Evolutionary conservation across 1,140 invertebrate genomes (phyloP), one percentile per base, ranked within the genome.

Genomic region (Pectinophora gossypiella): DNA sequence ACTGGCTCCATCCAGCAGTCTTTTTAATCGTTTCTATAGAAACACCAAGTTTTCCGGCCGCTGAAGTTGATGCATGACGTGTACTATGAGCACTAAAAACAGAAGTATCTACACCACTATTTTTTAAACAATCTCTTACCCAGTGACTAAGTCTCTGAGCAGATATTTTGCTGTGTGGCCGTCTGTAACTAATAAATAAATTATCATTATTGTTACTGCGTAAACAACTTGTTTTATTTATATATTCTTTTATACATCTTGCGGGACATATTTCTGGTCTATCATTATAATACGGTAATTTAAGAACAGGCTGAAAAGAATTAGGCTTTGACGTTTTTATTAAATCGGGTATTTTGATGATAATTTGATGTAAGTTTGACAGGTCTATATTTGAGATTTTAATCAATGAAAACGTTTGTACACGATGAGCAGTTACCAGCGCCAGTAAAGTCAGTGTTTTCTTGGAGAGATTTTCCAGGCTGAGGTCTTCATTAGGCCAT

Each of bases 21-120:
- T 40, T 40, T 40, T 15, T 15, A 15, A 40, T 40, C 7, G 16
- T 7, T 1, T 60, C 48, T 2, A 64, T 0, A 48, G 53, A 36
- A 5, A 64, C 20, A 9, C 61, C 64, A 42, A 51, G 52, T 18
- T 32, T 15, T 13, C 46, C 9, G 22, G 64, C 61, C 15, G 38
- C 19, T 4, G 68, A 68, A 3, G 61, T 68, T 10, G 64, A 18
- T 3, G 59, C 56, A 45, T 71, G 68, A 7, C 64, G 50, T 0
- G 59, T 65, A 47, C 53, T 59, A 47, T 68, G 59, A 10, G 61
- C 52, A 13, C 48, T 45, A 47, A 71, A 71, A 9, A 51, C 20
- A 5, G 35, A 32, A 1, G 52, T 56, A 23, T 59, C 53, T 6
- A 68, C 23, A 7, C 62, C 59, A 19, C 61, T 56, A 2, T 50